These are phyloP conservation scores for Smithornis capensis DNA, from an alignment of 2,113 vertebrate genomes.

Conservation along the genomic window DNA sequence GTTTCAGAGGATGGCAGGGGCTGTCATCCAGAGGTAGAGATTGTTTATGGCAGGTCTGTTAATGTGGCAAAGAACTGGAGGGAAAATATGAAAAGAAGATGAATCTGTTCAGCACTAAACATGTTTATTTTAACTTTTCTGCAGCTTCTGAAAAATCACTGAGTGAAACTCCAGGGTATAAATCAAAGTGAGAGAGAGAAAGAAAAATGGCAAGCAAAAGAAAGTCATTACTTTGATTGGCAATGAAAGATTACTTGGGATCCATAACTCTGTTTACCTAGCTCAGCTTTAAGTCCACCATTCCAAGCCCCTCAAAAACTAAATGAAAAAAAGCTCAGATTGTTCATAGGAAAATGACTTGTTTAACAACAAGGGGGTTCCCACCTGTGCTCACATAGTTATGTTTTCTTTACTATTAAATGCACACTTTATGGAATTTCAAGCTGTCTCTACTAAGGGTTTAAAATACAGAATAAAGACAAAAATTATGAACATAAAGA, in stretches of 20 bases:
- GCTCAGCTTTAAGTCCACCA: neutral
- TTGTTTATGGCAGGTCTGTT: neutral
- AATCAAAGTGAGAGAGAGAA: conserved; percentile 55
- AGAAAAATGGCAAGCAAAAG: conserved; percentile 9
- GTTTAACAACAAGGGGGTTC: neutral
- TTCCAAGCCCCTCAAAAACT: neutral
- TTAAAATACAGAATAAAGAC: neutral
- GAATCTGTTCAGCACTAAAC: conserved; percentile 27
- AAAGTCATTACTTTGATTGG: conserved; percentile 55
- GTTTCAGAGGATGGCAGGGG: neutral
- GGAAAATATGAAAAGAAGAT: conserved; percentile 44
- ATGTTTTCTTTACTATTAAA: neutral
- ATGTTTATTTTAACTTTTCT: conserved; percentile 60
- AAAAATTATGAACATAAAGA: neutral
- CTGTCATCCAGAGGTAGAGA: neutral
- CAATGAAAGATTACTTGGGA: conserved; percentile 37
- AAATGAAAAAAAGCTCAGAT: neutral
- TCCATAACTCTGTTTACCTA: conserved; percentile 38
- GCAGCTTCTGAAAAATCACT: conserved; percentile 53
- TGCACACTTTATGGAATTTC: neutral
- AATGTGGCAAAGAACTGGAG: neutral
- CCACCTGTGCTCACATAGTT: neutral
- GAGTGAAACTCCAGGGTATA: conserved; percentile 51
- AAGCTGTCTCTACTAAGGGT: neutral
- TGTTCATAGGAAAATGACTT: neutral